Conservation (phyloP, 1,140 invertebrate species). For the Trichonephila inaurata region DNA sequence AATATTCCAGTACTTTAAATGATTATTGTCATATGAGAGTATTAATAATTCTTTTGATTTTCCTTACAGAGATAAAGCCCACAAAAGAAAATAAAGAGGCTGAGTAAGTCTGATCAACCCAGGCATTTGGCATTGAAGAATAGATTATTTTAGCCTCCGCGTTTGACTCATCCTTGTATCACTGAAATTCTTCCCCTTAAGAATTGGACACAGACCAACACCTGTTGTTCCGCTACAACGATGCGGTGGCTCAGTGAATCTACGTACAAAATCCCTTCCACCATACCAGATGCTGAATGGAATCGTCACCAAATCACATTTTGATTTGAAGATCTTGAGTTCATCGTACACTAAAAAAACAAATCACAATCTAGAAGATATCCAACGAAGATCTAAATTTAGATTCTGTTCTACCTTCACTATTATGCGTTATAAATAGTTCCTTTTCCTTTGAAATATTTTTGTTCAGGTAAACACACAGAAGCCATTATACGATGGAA, state of each 20-base stretch:
- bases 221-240: constrained; percentile 35
- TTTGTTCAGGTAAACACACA: constrained; percentile 14
- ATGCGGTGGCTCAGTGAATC: neutral
- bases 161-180: constrained; percentile 38
- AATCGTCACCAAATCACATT: constrained; percentile 24
- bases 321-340: neutral
- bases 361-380: neutral
- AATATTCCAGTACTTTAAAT: no score
- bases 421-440: constrained; percentile 42
- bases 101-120: neutral
- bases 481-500: constrained; percentile 13
- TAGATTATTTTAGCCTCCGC: constrained; percentile 52
- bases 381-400: neutral
- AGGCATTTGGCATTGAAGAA: constrained; percentile 64
- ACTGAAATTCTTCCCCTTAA: constrained; percentile 37
- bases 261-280: constrained; percentile 24
- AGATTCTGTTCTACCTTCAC: constrained; percentile 20
- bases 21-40: no score
- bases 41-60: neutral
- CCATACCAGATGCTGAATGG: neutral
- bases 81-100: neutral
- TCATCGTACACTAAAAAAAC: neutral
- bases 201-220: constrained; percentile 62
- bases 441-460: neutral
- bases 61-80: constrained; percentile 34